Base-by-base conservation (phyloP, 2,888 invertebrate genomes). In the Eilema depressum region DNA sequence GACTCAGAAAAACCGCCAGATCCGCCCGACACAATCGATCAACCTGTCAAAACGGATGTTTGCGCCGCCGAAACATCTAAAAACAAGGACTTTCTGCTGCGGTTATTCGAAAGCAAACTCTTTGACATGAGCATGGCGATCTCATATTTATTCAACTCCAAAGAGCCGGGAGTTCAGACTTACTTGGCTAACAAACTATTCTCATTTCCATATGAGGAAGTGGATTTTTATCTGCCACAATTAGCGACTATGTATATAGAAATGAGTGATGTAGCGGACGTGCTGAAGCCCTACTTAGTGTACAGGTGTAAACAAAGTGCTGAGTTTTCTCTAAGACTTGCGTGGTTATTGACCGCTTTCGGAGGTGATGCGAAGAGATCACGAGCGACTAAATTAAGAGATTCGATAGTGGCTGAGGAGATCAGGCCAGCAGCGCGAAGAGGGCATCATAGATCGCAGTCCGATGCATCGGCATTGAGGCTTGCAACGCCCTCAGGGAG, bases 121-220 rank as follows among this genome's bases (percentile, higher is more conserved):
- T 95, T 99, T 95, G 99, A 99, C 92, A 99, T 99, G 96, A 98
- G 99, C 82, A 99, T 99, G 96, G 99, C 99, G 78, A 98, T 99
- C 89, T 98, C 98, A 90, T 99, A 99, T 96, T 96, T 99, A 73
- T 99, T 99, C 93, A 99, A 99, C 92, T 99, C 99, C 59, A 99
- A 99, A 95, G 99, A 99, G 92, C 98, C 99, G 57, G 99, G 99
- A 75, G 99, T 99, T 79, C 98, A 99, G 88, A 98, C 98, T 85
- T 99, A 99, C 95, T 97, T 99, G 90, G 99, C 99, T 78, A 99
- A 99, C 96, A 98, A 99, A 94, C 97, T 99, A 95, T 99, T 99
- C 94, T 98, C 98, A 92, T 99, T 99, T 93, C 97, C 97, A 41
- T 97, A 98, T 91, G 96, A 96, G 79, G 99, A 99, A 83, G 99